Evolutionary conservation across 2,888 invertebrate genomes (phyloP).

Genomic region (Platycheirus albimanus): DNA sequence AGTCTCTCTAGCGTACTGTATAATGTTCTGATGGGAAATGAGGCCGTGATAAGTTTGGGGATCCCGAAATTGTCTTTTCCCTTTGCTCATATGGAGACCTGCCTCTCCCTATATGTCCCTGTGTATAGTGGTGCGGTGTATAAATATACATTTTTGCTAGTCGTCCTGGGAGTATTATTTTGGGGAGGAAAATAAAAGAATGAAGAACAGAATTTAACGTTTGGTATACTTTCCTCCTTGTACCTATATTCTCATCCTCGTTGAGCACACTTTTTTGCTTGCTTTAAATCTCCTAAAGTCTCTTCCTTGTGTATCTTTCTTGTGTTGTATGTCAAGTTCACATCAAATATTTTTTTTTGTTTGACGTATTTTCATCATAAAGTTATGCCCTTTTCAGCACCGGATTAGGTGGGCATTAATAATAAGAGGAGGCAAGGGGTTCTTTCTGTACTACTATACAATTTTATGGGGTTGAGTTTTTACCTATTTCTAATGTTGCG

Average conservation of each 20-base stretch:
- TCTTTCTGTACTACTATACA: background rate
- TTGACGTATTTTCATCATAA: slow-evolving; percentile 33
- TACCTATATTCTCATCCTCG: slow-evolving; percentile 19
- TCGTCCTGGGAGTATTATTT: slow-evolving; percentile 57
- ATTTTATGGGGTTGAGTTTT: slow-evolving; percentile 13
- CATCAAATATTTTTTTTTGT: slow-evolving; percentile 31
- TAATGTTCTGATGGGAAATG: slow-evolving; percentile 82
- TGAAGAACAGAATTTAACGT: slow-evolving; percentile 47
- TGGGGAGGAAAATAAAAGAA: slow-evolving; percentile 32
- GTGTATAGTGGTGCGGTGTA: slow-evolving; percentile 1
- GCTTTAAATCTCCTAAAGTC: slow-evolving; percentile 56
- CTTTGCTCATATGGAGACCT: slow-evolving; percentile 64
- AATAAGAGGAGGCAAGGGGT: slow-evolving; percentile 3
- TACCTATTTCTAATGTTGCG: background rate
- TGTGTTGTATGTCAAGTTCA: slow-evolving; percentile 62
- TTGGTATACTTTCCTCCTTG: slow-evolving; percentile 39
- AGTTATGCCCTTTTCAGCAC: slow-evolving; percentile 27
- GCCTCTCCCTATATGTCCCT: background rate
- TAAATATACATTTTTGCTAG: slow-evolving; percentile 68
- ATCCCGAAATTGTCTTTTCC: slow-evolving; percentile 82
- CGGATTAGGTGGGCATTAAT: slow-evolving; percentile 25
- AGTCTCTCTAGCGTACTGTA: slow-evolving; percentile 81
- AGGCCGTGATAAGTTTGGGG: slow-evolving; percentile 83
- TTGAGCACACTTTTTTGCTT: slow-evolving; percentile 37
- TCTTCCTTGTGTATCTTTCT: slow-evolving; percentile 7